Percentiles rank a stretch among this genome's conserved stretches.
Evolutionary conservation across 1,140 invertebrate species (phyloP).

Genomic region (Drosophila subobscura): DNA sequence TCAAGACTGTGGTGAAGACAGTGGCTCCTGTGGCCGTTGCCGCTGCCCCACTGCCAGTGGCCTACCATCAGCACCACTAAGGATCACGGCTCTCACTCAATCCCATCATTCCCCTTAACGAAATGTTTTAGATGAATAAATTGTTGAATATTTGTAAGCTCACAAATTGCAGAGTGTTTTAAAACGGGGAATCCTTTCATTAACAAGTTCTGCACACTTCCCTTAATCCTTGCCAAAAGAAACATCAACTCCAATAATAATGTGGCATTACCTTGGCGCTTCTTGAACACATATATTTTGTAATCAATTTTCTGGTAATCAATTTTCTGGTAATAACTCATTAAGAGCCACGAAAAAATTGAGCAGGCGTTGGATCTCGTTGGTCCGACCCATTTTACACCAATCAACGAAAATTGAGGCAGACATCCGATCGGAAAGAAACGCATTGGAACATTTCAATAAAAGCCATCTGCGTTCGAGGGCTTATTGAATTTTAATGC

Average conservation of each 20-base stretch:
- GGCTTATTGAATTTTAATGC: conserved; percentile 55
- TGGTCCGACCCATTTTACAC: conserved; percentile 59
- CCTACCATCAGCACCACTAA: conserved; percentile 65
- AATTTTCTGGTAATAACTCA: conserved; percentile 62
- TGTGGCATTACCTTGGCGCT: conserved; percentile 25
- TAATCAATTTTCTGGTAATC: conserved; percentile 58
- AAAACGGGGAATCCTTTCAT: too few relatives aligned
- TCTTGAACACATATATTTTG: conserved; percentile 40
- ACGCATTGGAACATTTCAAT: conserved; percentile 57
- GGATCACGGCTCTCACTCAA: too few relatives aligned
- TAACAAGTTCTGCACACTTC: neutral
- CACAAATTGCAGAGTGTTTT: neutral
- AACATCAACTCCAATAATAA: conserved; percentile 17
- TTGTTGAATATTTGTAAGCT: conserved; percentile 77
- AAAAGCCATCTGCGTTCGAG: conserved; percentile 39
- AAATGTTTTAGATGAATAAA: conserved; percentile 59
- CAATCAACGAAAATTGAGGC: conserved; percentile 69
- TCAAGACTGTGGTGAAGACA: conserved; percentile 66
- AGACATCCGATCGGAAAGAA: conserved; percentile 51
- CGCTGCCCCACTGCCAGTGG: conserved; percentile 56
- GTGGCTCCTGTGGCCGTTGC: conserved; percentile 61
- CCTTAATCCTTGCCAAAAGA: conserved; percentile 14
- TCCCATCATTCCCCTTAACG: conserved; percentile 15
- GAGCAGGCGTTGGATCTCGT: conserved; percentile 31
- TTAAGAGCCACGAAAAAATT: conserved; percentile 36